Conservation (phyloP, 2,113 vertebrate species). For the Pristiophorus japonicus region DNA sequence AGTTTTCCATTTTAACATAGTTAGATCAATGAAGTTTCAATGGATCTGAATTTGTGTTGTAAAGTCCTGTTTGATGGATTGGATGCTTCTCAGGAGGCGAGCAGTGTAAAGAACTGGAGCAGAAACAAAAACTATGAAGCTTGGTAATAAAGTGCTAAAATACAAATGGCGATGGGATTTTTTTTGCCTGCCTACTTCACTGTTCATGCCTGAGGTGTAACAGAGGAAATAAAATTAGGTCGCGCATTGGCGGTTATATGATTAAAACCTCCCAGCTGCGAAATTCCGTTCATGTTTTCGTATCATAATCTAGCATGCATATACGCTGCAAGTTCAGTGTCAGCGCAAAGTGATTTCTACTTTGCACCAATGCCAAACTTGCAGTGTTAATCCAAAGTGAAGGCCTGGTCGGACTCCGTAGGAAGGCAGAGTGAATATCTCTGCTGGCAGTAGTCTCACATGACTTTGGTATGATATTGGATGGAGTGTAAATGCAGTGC, state of each 20-base stretch:
- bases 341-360: background rate
- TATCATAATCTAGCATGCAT: background rate
- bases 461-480: background rate
- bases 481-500: background rate
- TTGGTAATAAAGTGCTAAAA: background rate
- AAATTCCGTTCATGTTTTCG: background rate
- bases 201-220: background rate
- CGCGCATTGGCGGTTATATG: no score
- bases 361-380: background rate
- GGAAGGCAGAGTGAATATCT: background rate
- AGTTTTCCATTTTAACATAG: background rate
- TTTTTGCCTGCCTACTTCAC: background rate
- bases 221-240: background rate
- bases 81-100: background rate
- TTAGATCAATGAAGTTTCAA: constrained; percentile 4
- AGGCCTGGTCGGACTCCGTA: background rate
- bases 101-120: background rate
- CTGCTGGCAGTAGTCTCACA: background rate
- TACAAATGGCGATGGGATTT: background rate
- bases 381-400: background rate
- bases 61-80: background rate
- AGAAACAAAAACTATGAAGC: background rate
- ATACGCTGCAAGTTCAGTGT: background rate
- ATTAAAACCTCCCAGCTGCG: background rate
- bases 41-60: constrained; percentile 2